A percentile compares a stretch with the other conserved stretches of the same genome.
Conservation (phyloP, 2,113 vertebrate genomes). For the Salvelinus fontinalis region DNA sequence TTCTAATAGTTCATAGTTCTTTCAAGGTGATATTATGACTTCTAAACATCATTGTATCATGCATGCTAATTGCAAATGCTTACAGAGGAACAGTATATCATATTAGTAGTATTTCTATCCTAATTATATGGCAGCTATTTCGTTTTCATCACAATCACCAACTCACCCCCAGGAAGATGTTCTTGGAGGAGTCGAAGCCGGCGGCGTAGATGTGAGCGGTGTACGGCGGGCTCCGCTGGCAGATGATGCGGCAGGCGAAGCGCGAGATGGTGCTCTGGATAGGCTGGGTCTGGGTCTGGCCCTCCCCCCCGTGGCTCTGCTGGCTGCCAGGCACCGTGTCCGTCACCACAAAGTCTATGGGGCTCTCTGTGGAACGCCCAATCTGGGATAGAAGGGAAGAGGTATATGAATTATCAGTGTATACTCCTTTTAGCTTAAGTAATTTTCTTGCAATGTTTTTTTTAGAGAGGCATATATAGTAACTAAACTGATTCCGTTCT, state of each 20-base stretch:
- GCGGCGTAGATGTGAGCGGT: constrained; percentile 11
- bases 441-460: no score
- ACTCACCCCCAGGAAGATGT: constrained; percentile 16
- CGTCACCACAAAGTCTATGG: constrained; percentile 11
- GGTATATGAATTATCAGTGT: background rate
- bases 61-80: no score
- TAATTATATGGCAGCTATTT: no score
- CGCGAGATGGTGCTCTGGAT: constrained; percentile 13
- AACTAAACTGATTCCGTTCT: no score
- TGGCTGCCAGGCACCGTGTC: background rate
- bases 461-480: no score
- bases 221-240: constrained; percentile 9
- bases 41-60: no score
- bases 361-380: constrained; percentile 9
- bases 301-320: background rate
- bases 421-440: background rate
- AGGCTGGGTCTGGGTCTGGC: background rate
- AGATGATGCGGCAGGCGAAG: constrained; percentile 11
- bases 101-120: no score
- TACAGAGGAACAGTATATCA: no score
- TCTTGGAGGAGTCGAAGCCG: constrained; percentile 12
- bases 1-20: no score
- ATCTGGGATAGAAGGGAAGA: background rate
- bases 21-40: no score
- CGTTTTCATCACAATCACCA: background rate